A percentile compares a stretch with the other conserved stretches of the same genome.
Conservation (phyloP, 1,140 invertebrate genomes). For the Sinonovacula constricta region DNA sequence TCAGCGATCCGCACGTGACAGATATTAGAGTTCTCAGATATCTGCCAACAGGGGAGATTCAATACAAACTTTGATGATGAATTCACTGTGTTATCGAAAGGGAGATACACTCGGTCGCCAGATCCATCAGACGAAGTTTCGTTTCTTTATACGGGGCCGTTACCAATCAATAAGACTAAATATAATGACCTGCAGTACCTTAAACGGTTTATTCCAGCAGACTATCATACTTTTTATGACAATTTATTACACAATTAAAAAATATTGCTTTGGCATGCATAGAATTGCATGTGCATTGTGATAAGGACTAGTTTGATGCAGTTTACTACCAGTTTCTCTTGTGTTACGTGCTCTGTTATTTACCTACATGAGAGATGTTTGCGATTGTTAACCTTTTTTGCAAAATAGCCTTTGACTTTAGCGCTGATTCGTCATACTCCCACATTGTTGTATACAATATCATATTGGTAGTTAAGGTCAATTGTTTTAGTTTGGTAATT, state of each 20-base stretch:
- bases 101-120: background rate
- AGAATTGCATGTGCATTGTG: too few relatives aligned
- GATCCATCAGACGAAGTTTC: background rate
- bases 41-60: slow-evolving; percentile 11
- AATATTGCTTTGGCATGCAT: too few relatives aligned
- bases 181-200: slow-evolving; percentile 45
- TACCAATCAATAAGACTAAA: slow-evolving; percentile 37
- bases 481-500: too few relatives aligned
- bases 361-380: too few relatives aligned
- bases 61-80: background rate
- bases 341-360: too few relatives aligned
- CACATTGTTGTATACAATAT: too few relatives aligned
- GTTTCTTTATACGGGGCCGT: background rate
- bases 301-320: too few relatives aligned
- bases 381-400: too few relatives aligned
- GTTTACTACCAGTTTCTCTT: too few relatives aligned
- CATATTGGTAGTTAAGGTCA: too few relatives aligned
- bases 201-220: slow-evolving; percentile 42
- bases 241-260: slow-evolving; percentile 4
- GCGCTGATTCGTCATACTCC: too few relatives aligned
- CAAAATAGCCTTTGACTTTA: too few relatives aligned
- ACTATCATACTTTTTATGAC: slow-evolving; percentile 50
- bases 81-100: slow-evolving; percentile 7
- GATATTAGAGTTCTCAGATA: slow-evolving; percentile 21
- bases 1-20: slow-evolving; percentile 25